phyloP scores from a whole-genome alignment of 2,888 invertebrate species.

The Beris morrisii region DNA sequence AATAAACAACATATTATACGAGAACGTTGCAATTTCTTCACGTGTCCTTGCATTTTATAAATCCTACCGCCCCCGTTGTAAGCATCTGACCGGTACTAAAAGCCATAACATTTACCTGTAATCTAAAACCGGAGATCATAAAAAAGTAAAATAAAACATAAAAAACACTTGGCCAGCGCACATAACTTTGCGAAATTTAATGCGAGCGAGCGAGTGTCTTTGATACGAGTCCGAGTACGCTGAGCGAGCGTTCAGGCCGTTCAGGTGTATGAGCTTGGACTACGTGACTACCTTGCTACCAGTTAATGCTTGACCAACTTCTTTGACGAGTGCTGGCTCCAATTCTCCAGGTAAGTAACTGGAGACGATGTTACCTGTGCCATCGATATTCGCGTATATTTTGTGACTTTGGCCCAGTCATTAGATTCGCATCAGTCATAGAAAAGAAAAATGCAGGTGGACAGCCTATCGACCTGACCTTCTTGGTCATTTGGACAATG shows the following conservation, averaged over 20 bases:
- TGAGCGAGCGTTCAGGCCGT: background rate
- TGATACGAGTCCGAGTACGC: slow-evolving; percentile 3
- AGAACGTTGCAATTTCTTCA: no score
- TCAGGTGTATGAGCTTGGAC: slow-evolving; percentile 16
- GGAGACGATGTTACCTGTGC: background rate
- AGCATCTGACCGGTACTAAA: no score
- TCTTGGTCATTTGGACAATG: no score
- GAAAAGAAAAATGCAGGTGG: no score
- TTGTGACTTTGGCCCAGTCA: slow-evolving; percentile 19
- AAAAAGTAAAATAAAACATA: background rate
- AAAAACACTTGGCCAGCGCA: slow-evolving; percentile 12
- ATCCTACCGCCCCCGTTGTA: no score
- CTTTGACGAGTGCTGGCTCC: background rate
- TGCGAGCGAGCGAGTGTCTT: background rate
- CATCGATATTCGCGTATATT: background rate
- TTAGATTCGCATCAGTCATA: background rate
- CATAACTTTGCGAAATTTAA: slow-evolving; percentile 16
- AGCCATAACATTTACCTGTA: slow-evolving; percentile 9
- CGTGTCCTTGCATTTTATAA: no score
- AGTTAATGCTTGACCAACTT: slow-evolving; percentile 20
- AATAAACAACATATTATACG: no score
- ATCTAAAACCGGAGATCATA: slow-evolving; percentile 2
- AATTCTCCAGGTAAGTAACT: slow-evolving; percentile 6
- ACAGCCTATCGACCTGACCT: no score
- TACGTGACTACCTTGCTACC: slow-evolving; percentile 26